Evolutionary conservation across 2,113 vertebrate genomes (phyloP), one percentile per base, ranked within the genome.

Genomic region (Abramis brama): DNA sequence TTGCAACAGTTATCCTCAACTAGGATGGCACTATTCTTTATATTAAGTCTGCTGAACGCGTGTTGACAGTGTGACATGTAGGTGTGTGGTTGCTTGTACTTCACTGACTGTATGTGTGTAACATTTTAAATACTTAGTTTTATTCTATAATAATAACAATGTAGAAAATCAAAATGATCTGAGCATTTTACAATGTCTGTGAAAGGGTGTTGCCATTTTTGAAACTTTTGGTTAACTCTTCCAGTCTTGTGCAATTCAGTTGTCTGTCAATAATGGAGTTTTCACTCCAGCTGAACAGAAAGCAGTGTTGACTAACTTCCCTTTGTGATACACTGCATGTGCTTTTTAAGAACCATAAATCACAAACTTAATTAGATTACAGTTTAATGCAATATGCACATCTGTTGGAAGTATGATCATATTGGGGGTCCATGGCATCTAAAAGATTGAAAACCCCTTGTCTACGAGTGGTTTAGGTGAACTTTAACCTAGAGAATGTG

Each of bases 401-500:
- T 10, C 12, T 62, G 23, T 9, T 45, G 23, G 4, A 19, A 45
- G 39, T 9, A 43, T 43, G 43, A 43, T 43, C 43, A 43, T 43
- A 57, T 57, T 57, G 19, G 19, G 55, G 55, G 2, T 7, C 17
- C 12, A 2, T 7, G 55, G 19, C 55, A 57, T 57, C 55, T 57
- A 57, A 57, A 57, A 21, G 55, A 21, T 57, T 21, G 55, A 57
- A 57, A 57, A 21, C 6, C 19, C 50, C 19, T 9, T 21, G 7
- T 79, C 33, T 62, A 13, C 45, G 23, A n/a, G 5, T 39, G 21
- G 55, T 36, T 79, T 2, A 13, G 2, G 36, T 62, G 78, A 79
- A 45, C 78, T 79, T 79, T 79, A 62, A 62, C 57, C 57, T 62
- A 43, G 36, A 79, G 12, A 62, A 60, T 60, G 52, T 75, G n/a